Percentiles rank a stretch among this genome's conserved stretches.
Evolutionary conservation across 2,888 invertebrate species (phyloP).

Genomic region (Heliconius hortense): DNA sequence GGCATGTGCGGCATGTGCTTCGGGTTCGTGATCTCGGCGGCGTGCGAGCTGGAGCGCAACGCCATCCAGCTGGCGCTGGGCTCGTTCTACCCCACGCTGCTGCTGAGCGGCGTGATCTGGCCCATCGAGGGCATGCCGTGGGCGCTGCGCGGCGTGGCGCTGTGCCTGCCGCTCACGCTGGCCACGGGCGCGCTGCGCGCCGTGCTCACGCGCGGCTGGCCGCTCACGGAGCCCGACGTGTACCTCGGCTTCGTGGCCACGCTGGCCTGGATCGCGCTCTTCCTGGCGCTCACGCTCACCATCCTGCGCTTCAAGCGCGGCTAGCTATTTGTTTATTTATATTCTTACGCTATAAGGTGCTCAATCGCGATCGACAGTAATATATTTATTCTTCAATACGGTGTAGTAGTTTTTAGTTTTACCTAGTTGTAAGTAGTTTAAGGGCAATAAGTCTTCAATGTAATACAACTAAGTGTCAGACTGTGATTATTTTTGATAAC

Average conservation of each 20-base stretch:
- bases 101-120: constrained; percentile 97
- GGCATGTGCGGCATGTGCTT: constrained; percentile 99
- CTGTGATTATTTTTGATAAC: constrained; percentile 82
- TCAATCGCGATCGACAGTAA: background rate
- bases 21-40: constrained; percentile 96
- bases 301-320: constrained; percentile 91
- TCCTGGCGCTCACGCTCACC: constrained; percentile 89
- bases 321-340: no score
- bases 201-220: constrained; percentile 94
- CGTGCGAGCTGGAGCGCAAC: constrained; percentile 95
- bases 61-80: constrained; percentile 96
- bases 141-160: constrained; percentile 90
- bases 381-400: constrained; percentile 16
- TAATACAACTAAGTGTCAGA: constrained; percentile 69
- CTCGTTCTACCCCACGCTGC: constrained; percentile 96
- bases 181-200: constrained; percentile 95
- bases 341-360: background rate
- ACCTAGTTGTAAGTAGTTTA: constrained; percentile 12
- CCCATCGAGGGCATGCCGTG: constrained; percentile 97
- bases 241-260: constrained; percentile 94
- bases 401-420: constrained; percentile 10
- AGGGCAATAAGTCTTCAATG: background rate
- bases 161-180: constrained; percentile 92
- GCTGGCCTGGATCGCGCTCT: constrained; percentile 91
- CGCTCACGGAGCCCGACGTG: constrained; percentile 89